Base-by-base conservation (phyloP, 2,113 vertebrate genomes). In the Phocoena phocoena region DNA sequence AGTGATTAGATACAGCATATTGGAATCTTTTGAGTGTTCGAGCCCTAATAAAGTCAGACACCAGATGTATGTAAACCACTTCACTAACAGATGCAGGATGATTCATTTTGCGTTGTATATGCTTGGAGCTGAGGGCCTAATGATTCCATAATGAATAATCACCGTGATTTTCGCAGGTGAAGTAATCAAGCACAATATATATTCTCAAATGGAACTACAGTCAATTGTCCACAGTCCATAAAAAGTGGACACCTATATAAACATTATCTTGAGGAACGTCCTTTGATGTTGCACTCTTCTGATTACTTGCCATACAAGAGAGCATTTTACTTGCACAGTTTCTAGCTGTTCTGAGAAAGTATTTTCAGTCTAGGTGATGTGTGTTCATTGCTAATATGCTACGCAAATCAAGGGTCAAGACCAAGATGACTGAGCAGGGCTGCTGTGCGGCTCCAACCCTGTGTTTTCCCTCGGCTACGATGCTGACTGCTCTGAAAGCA, bases 391-490 rank as follows among this genome's bases (percentile, higher is more conserved):
- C 14, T 36, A 11, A 15, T 2, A 3, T 3, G 25, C 10, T 17
- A n/a, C 6, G n/a, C 25, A 76, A 15, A 58, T 21, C 13, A 8
- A 8, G 26, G n/a, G 31, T 55, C 44, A 38, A 25, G 18, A 25
- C 17, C 25, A 25, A 21, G 4, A 3, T 44, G 11, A 67, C 6
- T 2, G n/a, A 26, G 55, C 55, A 8, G 20, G 20, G 55, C 18
- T 12, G 21, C 13, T 25, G 25, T 25, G 8, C 2, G 0, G 4
- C 13, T 73, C 18, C 17, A 62, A 33, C 1, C 2, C 6, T 33
- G 53, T 17, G 70, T 38, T 9, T 41, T 26, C 28, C 20, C 6
- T 41, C 7, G 44, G 28, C 55, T 7, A 0, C 6, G 14, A 11
- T 15, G 55, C 67, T 14, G 62, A 68, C 4, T 38, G 12, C 18